Base-by-base conservation (phyloP, 2,113 vertebrate genomes). In the Mandrillus leucophaeus region DNA sequence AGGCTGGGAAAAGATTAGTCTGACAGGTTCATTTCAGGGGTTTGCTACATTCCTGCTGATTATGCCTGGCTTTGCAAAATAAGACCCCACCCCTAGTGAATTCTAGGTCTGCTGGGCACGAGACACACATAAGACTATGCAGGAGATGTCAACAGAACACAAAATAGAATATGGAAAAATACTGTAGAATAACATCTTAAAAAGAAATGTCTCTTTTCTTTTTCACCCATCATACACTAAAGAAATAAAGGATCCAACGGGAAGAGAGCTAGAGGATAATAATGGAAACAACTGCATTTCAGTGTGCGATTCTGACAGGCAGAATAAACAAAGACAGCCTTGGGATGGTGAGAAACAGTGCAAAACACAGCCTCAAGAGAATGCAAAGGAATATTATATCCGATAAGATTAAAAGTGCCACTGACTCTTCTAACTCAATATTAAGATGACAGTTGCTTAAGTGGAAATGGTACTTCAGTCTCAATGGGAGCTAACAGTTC, bases 291-390 rank as follows among this genome's bases (percentile, higher is more conserved):
- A 68, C 43, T 48, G 48, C 59, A 50, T n/a, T 70, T 76, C 82
- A 84, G 9, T 45, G 52, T 86, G 9, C 0, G 0, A 18, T 84
- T 94, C 80, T 75, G 81, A 82, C 40, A 92, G 86, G 94, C 61
- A 79, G 81, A 95, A 95, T 72, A 94, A 96, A 96, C 93, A 93
- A 82, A 93, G 86, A 55, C 66, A 70, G 81, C 90, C 55, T 88
- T 12, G 48, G 88, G 38, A 79, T 14, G n/a, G 73, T 35, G 64
- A 81, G 48, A 90, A 90, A 78, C 32, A 35, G 27, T 55, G 70
- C 85, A 85, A 93, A 68, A 61, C 27, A 52, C 4, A 84, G 66
- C 18, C 81, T 72, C 48, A 16, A 8, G 75, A 73, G 57, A 68
- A 61, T 11, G 35, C 16, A 45, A 50, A 38, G 59, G 55, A 70